Base-by-base conservation (phyloP, 2,888 invertebrate species). In the Aethes cnicana region DNA sequence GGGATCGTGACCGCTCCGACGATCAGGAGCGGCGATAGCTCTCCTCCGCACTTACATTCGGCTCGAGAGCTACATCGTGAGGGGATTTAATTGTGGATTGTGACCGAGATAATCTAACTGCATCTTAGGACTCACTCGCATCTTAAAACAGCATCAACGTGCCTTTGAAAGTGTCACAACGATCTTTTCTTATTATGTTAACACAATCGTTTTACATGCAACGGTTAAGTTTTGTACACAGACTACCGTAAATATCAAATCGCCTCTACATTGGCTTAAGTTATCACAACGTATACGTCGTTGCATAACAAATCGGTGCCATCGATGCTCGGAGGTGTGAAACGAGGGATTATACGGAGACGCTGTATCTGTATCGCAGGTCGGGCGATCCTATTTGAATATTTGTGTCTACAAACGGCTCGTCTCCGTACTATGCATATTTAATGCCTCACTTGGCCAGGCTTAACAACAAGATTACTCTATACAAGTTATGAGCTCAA, bases 21-120 rank as follows among this genome's bases (percentile, higher is more conserved):
- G 84, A 86, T 85, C 72, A 63, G 73, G 66, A 76, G 74, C 68
- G 55, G 60, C 63, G 86, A 87, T 86, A 82, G 73, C 72, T 71
- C 68, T 62, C 67, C 64, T 72, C 65, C 55, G 66, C 70, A 64
- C 68, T 77, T 65, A 66, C 69, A 74, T 68, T 58, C 44, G 62
- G 62, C 69, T 65, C 62, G 64, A 46, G 61, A 66, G 65, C 66
- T 63, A 66, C 64, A 63, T 79, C 80, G 81, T 80, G 79, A 77
- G 72, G 65, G 61, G 66, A 72, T 74, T 77, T 78, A 75, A 77
- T 79, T 77, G 72, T 77, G 68, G 70, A 75, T 70, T 75, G 73
- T 72, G 67, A 67, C 68, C 62, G 69, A 72, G 76, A 79, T 75
- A 64, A 73, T 74, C 69, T 69, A 63, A 69, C 61, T 64, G 58